Percentiles rank a stretch among this genome's conserved stretches.
Evolutionary conservation across 2,113 vertebrate genomes (phyloP).

Genomic region (Heloderma charlesbogerti): DNA sequence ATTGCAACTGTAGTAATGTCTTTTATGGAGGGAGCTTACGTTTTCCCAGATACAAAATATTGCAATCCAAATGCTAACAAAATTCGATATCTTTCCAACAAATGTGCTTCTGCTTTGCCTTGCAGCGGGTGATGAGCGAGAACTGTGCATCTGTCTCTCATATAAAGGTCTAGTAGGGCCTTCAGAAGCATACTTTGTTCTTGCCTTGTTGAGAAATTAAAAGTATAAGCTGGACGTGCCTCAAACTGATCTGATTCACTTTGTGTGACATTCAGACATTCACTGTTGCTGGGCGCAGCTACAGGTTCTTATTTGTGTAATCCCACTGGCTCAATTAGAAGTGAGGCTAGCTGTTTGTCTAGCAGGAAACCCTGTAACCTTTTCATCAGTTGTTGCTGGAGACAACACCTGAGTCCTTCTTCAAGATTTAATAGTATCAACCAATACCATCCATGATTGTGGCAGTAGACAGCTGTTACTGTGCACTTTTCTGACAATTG

Average conservation of each 20-base stretch:
- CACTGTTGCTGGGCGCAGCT: background rate
- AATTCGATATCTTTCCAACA: background rate
- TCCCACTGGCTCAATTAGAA: slow-evolving; percentile 8
- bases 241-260: background rate
- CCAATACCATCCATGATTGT: background rate
- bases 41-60: background rate
- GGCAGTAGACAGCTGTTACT: background rate
- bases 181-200: background rate
- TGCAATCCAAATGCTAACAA: background rate
- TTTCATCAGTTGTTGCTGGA: background rate
- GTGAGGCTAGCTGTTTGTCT: background rate
- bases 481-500: background rate
- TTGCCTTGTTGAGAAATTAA: background rate
- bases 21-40: background rate
- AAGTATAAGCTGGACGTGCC: background rate
- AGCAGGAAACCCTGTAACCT: background rate
- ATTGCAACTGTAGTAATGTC: background rate
- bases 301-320: background rate
- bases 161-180: background rate
- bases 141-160: background rate
- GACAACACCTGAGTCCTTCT: background rate
- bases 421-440: background rate
- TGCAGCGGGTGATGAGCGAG: background rate
- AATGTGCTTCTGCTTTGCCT: background rate
- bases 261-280: slow-evolving; percentile 5